Evolutionary conservation across 2,888 invertebrate species (phyloP).

Genomic region (Lissocephala sabroskyi): DNA sequence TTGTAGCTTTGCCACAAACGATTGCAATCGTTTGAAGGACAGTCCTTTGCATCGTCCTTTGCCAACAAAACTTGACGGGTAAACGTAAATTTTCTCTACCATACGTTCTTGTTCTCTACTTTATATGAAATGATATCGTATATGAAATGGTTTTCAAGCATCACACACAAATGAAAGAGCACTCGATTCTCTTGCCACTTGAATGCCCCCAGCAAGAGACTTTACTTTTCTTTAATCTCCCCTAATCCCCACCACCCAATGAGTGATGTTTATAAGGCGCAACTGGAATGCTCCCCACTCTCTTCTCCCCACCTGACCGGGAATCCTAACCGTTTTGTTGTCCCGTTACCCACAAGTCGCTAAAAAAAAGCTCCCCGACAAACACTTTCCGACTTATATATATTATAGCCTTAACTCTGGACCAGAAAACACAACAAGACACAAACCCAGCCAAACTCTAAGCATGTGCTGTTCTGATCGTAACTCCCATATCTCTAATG

Average conservation of each 20-base stretch:
- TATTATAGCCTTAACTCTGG: too few relatives aligned
- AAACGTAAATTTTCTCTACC: constrained; percentile 53
- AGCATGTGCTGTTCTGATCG: constrained; percentile 41
- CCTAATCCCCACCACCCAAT: too few relatives aligned
- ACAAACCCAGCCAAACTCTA: constrained; percentile 23
- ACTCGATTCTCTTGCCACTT: too few relatives aligned
- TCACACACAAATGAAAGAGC: constrained; percentile 5
- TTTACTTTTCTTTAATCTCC: not conserved
- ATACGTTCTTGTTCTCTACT: constrained; percentile 7
- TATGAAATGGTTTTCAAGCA: constrained; percentile 17
- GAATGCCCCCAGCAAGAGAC: not conserved
- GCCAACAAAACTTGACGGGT: constrained; percentile 73
- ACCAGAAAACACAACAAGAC: constrained; percentile 5
- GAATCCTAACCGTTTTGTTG: constrained; percentile 44
- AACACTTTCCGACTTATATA: too few relatives aligned
- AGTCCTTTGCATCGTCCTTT: constrained; percentile 72
- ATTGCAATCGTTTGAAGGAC: constrained; percentile 66
- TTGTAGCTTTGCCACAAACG: constrained; percentile 66
- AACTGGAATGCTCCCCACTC: too few relatives aligned
- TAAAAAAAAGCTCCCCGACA: too few relatives aligned
- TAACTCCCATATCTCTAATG: not conserved
- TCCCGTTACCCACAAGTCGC: constrained; percentile 34
- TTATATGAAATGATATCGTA: too few relatives aligned
- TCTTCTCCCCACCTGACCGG: constrained; percentile 39
- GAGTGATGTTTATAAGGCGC: too few relatives aligned